Conservation (phyloP, 2,113 vertebrate species). For the Corapipo altera region DNA sequence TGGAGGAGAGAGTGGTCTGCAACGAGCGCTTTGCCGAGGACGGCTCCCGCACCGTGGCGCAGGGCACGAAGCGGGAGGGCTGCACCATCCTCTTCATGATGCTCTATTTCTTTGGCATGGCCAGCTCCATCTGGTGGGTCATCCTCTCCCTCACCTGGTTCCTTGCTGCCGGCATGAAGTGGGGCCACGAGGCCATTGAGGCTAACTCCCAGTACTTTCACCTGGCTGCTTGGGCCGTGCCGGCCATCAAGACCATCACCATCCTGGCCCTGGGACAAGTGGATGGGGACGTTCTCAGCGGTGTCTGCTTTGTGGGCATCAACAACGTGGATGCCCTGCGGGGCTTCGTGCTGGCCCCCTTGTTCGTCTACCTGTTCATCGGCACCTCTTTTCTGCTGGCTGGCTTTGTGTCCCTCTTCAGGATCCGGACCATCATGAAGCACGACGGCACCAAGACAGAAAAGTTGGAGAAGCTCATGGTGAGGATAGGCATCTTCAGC, state of each 20-base stretch:
- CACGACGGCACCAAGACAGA: conserved; percentile 96
- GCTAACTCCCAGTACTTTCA: conserved; percentile 97
- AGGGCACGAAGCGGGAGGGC: conserved; percentile 94
- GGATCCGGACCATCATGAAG: conserved; percentile 97
- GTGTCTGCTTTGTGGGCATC: conserved; percentile 93
- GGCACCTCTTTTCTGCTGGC: conserved; percentile 94
- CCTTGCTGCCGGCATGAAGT: conserved; percentile 94
- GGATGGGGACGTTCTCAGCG: conserved; percentile 90
- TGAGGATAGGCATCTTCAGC: conserved; percentile 92
- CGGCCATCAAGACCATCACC: conserved; percentile 94
- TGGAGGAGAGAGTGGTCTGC: conserved; percentile 91
- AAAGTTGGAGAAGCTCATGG: conserved; percentile 97
- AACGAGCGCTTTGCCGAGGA: conserved; percentile 89
- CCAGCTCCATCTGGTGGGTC: conserved; percentile 98
- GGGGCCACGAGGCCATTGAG: conserved; percentile 97
- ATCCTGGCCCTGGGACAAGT: conserved; percentile 93
- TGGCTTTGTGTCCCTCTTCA: conserved; percentile 94
- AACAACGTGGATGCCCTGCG: conserved; percentile 92
- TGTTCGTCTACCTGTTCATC: conserved; percentile 95
- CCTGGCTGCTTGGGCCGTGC: conserved; percentile 95
- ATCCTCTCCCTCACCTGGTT: conserved; percentile 96
- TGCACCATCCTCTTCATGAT: conserved; percentile 99
- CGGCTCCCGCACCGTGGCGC: conserved; percentile 87
- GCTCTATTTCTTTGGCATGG: conserved; percentile 98
- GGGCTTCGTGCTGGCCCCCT: conserved; percentile 91